These are phyloP conservation scores for Cheirogaleus major DNA, from an alignment of 2,797 vertebrate genomes.

Conservation along the genomic window DNA sequence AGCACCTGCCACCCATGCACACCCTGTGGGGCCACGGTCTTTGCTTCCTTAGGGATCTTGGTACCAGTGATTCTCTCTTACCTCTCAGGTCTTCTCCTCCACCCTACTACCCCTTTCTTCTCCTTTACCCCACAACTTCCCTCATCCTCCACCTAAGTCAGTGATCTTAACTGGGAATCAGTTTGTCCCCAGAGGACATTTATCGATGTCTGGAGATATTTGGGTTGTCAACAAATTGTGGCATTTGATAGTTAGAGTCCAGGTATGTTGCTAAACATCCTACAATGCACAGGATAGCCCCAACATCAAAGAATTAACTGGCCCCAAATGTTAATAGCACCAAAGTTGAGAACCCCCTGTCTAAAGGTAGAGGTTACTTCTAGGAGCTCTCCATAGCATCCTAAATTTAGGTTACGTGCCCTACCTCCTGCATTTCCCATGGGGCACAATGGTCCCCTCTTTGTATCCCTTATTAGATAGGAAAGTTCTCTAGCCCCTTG, in stretches of 20 bases:
- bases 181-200: background rate
- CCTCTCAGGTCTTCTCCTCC: background rate
- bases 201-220: background rate
- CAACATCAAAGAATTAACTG: background rate
- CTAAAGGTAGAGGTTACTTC: background rate
- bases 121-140: background rate
- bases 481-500: background rate
- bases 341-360: background rate
- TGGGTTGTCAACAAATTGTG: background rate
- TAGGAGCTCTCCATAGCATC: background rate
- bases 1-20: background rate
- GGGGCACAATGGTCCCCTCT: background rate
- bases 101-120: background rate
- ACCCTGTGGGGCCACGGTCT: background rate
- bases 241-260: background rate
- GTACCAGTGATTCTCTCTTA: background rate
- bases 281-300: background rate
- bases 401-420: background rate
- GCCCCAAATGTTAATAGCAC: background rate
- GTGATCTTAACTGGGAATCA: background rate
- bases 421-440: background rate
- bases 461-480: background rate
- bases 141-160: background rate
- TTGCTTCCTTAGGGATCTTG: background rate
- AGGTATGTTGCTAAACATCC: background rate